phyloP scores from a whole-genome alignment of 1,140 invertebrate species.

The Conus betulinus region DNA sequence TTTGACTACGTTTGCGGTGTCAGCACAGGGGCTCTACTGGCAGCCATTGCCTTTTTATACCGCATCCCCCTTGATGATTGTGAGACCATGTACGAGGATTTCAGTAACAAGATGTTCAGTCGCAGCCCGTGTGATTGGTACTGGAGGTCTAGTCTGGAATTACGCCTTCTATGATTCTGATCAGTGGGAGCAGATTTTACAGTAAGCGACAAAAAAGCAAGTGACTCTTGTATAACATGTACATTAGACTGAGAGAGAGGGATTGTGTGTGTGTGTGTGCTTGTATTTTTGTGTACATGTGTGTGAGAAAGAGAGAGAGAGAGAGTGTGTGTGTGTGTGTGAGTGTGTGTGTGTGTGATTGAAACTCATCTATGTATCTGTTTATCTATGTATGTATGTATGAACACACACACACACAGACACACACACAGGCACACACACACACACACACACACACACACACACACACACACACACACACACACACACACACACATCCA shows the following conservation, averaged over 20 bases:
- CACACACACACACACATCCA: too few species aligned
- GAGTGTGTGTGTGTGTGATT: not conserved
- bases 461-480: too few species aligned
- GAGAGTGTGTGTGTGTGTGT: not conserved
- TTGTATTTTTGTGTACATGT: too few species aligned
- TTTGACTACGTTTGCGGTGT: slow-evolving; percentile 96
- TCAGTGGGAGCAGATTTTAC: slow-evolving; percentile 89
- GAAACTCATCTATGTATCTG: too few species aligned
- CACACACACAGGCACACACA: too few species aligned
- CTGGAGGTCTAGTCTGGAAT: slow-evolving; percentile 87
- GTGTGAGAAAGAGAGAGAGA: too few species aligned
- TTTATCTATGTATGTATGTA: not conserved
- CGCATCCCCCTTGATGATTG: slow-evolving; percentile 80
- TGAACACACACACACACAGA: too few species aligned
- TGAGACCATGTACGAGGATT: slow-evolving; percentile 82
- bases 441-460: too few species aligned
- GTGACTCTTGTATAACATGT: not conserved
- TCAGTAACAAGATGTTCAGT: slow-evolving; percentile 84
- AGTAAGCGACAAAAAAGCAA: slow-evolving; percentile 65
- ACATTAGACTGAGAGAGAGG: too few species aligned
- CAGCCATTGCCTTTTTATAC: slow-evolving; percentile 71
- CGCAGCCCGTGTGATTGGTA: slow-evolving; percentile 84
- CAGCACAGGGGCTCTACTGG: slow-evolving; percentile 84
- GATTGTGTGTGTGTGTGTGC: too few species aligned
- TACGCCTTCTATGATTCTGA: slow-evolving; percentile 94